A percentile compares a stretch with the other conserved stretches of the same genome.
Evolutionary conservation across 2,888 invertebrate genomes (phyloP).

Genomic region (Apamea sordens): DNA sequence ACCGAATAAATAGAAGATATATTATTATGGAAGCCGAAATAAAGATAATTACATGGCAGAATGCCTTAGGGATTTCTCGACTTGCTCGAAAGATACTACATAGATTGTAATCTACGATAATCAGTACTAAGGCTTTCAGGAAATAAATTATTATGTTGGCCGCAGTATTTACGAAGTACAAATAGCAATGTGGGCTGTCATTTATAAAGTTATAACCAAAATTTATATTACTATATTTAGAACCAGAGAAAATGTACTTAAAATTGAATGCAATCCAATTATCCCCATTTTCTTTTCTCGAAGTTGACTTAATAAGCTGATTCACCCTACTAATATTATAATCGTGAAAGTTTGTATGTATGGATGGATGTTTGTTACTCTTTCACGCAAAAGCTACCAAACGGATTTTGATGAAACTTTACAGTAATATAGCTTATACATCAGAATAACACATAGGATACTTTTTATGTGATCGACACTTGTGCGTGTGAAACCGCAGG

Average conservation of each 20-base stretch:
- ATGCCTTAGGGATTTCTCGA: constrained; percentile 47
- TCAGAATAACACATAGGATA: no score
- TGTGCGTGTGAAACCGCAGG: no score
- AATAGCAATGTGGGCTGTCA: no score
- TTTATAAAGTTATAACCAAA: background rate
- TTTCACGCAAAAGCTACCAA: no score
- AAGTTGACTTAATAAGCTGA: background rate
- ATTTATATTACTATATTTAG: background rate
- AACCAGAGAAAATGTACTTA: background rate
- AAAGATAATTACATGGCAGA: constrained; percentile 57
- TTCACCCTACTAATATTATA: no score
- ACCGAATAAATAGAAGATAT: constrained; percentile 32
- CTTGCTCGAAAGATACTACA: constrained; percentile 42
- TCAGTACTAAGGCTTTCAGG: background rate
- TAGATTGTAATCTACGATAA: constrained; percentile 44
- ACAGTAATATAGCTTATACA: no score
- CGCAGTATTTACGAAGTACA: background rate
- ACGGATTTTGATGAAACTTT: no score
- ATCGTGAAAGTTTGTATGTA: no score
- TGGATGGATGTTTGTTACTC: no score
- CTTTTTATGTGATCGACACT: no score
- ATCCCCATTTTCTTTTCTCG: background rate
- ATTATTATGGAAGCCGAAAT: constrained; percentile 47
- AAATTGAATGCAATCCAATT: background rate
- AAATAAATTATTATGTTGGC: background rate